A percentile compares a stretch with the other conserved stretches of the same genome.
These are phyloP conservation scores for Orussus abietinus DNA, from an alignment of 1,140 invertebrate genomes.

Conservation along the genomic window DNA sequence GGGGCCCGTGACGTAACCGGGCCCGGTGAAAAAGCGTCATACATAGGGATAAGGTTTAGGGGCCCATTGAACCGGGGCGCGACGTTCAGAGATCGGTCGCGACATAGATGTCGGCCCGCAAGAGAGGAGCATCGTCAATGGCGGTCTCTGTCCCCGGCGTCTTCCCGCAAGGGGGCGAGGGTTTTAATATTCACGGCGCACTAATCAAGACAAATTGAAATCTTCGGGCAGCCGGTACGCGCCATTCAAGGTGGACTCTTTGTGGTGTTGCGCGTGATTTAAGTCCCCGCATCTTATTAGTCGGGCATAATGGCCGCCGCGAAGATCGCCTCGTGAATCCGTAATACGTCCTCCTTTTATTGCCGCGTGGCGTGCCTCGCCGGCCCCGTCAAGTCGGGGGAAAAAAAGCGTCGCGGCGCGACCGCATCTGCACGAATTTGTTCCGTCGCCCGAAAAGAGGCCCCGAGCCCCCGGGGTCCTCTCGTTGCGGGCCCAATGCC, in stretches of 20 bases:
- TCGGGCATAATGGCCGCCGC: constrained; percentile 32
- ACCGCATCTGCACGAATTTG: constrained; percentile 36
- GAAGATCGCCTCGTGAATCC: constrained; percentile 40
- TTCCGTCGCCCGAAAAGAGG: constrained; percentile 20
- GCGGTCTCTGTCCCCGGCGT: no score
- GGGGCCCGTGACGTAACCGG: no score
- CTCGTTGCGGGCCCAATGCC: constrained; percentile 20
- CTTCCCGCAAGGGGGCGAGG: no score
- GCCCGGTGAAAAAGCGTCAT: no score
- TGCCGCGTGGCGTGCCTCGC: constrained; percentile 18
- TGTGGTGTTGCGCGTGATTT: constrained; percentile 35
- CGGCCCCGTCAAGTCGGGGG: constrained; percentile 7
- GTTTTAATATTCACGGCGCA: constrained; percentile 38
- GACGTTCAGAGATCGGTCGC: no score
- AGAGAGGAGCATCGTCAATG: no score
- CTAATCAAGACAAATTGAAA: constrained; percentile 46
- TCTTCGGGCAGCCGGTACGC: constrained; percentile 22
- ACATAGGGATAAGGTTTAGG: no score
- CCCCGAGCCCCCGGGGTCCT: constrained; percentile 12
- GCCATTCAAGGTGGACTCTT: constrained; percentile 14
- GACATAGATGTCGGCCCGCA: no score
- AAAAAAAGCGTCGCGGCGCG: constrained; percentile 17
- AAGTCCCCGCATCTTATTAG: constrained; percentile 39
- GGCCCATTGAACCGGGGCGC: no score
- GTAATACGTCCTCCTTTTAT: constrained; percentile 39